These are phyloP conservation scores for Cataglyphis livida DNA, from an alignment of 2,888 invertebrate genomes.

Conservation along the genomic window DNA sequence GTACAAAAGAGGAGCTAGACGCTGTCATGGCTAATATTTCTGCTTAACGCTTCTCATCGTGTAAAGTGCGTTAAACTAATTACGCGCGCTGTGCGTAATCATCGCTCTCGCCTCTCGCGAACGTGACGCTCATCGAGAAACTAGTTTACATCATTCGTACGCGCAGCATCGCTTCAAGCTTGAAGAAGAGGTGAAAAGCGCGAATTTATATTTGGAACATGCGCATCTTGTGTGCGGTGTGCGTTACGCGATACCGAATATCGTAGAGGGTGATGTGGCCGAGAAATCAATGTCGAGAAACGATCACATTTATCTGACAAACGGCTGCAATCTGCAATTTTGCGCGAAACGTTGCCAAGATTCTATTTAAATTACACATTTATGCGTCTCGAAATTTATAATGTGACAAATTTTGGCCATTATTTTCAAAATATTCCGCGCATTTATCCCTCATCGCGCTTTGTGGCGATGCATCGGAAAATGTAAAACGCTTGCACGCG, in stretches of 20 bases:
- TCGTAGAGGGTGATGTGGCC: background rate
- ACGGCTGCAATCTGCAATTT: background rate
- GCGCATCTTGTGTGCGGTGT: background rate
- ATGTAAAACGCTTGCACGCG: background rate
- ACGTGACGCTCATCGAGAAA: background rate
- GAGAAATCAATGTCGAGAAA: background rate
- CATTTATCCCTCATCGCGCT: background rate
- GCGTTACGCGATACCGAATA: background rate
- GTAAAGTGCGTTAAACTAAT: slow-evolving; percentile 46
- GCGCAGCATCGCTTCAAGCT: slow-evolving; percentile 8
- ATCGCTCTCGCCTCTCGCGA: slow-evolving; percentile 7
- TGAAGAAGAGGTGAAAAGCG: background rate
- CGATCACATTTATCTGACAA: background rate
- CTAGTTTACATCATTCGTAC: slow-evolving; percentile 2
- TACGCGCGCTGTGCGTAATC: slow-evolving; percentile 7
- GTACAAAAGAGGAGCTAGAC: background rate
- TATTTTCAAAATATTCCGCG: background rate
- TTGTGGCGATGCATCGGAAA: slow-evolving; percentile 3
- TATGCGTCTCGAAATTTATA: background rate
- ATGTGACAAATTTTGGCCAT: background rate
- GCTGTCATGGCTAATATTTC: slow-evolving; percentile 6
- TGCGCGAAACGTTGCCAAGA: background rate
- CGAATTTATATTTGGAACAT: slow-evolving; percentile 11
- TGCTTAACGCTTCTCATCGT: background rate
- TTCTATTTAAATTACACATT: background rate